phyloP scores from a whole-genome alignment of 2,113 vertebrate species.

The Amphilophus citrinellus region DNA sequence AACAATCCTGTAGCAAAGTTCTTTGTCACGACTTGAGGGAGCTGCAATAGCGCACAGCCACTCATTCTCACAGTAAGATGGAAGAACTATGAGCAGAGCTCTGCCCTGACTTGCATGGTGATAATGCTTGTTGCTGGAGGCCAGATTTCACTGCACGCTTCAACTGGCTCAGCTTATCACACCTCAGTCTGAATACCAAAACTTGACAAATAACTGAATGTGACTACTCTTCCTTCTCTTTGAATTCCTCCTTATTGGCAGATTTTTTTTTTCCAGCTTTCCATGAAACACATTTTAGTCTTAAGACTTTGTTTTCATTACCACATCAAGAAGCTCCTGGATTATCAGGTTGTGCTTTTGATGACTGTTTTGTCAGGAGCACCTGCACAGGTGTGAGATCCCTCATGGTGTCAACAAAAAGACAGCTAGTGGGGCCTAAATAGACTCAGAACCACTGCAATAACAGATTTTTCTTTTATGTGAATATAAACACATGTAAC shows the following conservation, averaged over 20 bases:
- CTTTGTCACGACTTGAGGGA: conserved; percentile 69
- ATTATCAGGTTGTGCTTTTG: background rate
- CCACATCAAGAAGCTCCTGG: background rate
- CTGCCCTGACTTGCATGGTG: conserved; percentile 78
- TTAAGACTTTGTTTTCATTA: conserved; percentile 9
- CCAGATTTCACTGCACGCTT: conserved; percentile 73
- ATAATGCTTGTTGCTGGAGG: conserved; percentile 70
- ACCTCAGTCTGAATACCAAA: conserved; percentile 69
- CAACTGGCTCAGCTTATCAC: conserved; percentile 72
- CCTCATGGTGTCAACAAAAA: background rate
- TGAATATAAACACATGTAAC: background rate
- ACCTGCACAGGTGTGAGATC: conserved; percentile 4
- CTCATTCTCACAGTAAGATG: conserved; percentile 39
- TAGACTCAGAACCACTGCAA: background rate
- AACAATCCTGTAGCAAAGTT: conserved; percentile 45
- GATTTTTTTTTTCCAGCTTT: background rate
- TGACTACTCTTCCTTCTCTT: conserved; percentile 1
- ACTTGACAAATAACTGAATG: conserved; percentile 47
- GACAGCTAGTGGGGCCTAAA: background rate
- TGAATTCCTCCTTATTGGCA: background rate
- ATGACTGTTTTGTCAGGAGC: background rate
- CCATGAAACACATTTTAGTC: conserved; percentile 2
- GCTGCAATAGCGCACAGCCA: conserved; percentile 31
- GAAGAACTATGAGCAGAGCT: conserved; percentile 56
- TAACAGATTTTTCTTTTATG: background rate